Conservation (phyloP, 2,113 vertebrate genomes). For the Aspiorhynchus laticeps region DNA sequence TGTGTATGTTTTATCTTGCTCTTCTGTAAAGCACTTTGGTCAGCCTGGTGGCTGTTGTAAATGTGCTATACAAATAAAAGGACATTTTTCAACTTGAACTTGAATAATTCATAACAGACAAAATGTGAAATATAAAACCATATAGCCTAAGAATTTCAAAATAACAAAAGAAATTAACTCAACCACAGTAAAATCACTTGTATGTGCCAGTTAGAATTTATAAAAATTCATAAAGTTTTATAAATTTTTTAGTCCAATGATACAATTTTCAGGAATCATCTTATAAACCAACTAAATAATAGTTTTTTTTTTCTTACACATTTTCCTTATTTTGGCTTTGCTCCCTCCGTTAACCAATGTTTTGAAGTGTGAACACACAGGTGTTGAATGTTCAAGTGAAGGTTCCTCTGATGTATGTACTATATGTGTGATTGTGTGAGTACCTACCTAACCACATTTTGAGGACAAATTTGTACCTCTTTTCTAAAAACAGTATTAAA, state of each 20-base stretch:
- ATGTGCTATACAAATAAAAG: too few species aligned
- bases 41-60: too few species aligned
- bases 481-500: too few species aligned
- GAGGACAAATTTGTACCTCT: not conserved
- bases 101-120: not conserved
- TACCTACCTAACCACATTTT: not conserved
- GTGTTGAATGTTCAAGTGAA: conserved; percentile 11
- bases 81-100: too few species aligned
- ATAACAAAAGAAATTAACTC: not conserved
- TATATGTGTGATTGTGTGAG: not conserved
- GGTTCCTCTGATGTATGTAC: not conserved
- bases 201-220: not conserved
- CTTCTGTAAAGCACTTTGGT: too few species aligned
- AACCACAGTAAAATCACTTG: too few species aligned
- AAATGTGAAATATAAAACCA: not conserved
- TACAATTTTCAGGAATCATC: not conserved
- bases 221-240: not conserved
- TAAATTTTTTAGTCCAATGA: not conserved
- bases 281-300: not conserved
- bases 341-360: not conserved
- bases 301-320: not conserved
- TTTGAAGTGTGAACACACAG: conserved; percentile 6
- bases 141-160: not conserved
- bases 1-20: too few species aligned
- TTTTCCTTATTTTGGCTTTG: not conserved